These are phyloP conservation scores for Apogon hyalosoma DNA, from an alignment of 2,797 vertebrate genomes.

Conservation along the genomic window DNA sequence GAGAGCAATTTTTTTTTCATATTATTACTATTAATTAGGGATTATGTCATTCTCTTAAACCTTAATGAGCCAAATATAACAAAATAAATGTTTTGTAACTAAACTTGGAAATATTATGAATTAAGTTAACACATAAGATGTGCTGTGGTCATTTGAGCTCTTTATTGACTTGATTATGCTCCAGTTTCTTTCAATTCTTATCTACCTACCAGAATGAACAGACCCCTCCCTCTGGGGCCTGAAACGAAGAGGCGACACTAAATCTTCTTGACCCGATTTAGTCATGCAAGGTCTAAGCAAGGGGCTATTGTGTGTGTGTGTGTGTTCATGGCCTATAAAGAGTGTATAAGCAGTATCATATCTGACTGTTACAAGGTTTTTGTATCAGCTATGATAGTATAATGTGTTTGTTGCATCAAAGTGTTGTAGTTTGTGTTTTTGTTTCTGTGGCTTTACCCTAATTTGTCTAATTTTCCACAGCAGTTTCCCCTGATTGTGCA, in stretches of 20 bases:
- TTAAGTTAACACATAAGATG: too few relatives aligned
- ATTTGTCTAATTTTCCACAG: constrained; percentile 15
- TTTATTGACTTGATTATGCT: neutral
- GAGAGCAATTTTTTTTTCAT: too few relatives aligned
- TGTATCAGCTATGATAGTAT: too few relatives aligned
- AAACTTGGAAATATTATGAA: too few relatives aligned
- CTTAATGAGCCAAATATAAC: too few relatives aligned
- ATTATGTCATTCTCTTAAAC: too few relatives aligned
- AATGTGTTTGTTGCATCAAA: too few relatives aligned
- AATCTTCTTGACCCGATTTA: constrained; percentile 19
- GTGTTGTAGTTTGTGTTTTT: neutral
- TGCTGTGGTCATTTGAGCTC: neutral
- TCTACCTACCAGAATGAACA: neutral
- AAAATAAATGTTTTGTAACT: too few relatives aligned
- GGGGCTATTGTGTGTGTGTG: too few relatives aligned
- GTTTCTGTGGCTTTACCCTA: neutral
- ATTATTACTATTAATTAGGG: too few relatives aligned
- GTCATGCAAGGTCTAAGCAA: neutral
- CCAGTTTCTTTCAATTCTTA: neutral
- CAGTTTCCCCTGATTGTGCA: constrained; percentile 40
- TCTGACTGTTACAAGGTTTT: too few relatives aligned
- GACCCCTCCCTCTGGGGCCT: neutral
- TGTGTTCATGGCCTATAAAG: too few relatives aligned
- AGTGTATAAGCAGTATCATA: neutral
- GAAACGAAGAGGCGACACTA: neutral